These are phyloP conservation scores for Cantharis lateralis DNA, from an alignment of 2,888 invertebrate species.

Conservation along the genomic window DNA sequence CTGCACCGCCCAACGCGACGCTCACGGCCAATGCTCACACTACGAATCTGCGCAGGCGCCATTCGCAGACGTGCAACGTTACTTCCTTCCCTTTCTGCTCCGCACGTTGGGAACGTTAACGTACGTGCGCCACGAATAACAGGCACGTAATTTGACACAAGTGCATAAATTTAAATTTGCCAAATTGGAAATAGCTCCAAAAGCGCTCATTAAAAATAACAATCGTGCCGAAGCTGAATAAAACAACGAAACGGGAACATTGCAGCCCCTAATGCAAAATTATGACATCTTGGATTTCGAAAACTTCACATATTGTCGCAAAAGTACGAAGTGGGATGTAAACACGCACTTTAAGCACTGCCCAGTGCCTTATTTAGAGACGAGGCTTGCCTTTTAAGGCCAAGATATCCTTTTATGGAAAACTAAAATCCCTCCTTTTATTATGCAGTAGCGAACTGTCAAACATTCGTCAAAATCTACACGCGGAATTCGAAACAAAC, in stretches of 20 bases:
- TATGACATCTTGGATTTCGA: conserved; percentile 19
- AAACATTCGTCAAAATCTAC: conserved; percentile 41
- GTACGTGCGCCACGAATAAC: not conserved
- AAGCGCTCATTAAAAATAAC: conserved; percentile 33
- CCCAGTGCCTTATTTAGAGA: conserved; percentile 83
- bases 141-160: conserved; percentile 47
- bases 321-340: conserved; percentile 53
- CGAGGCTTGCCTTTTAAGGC: conserved; percentile 81
- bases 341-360: conserved; percentile 62
- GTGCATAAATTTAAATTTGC: conserved; percentile 42
- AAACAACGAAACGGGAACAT: not conserved
- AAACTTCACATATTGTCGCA: conserved; percentile 34
- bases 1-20: conserved; percentile 56
- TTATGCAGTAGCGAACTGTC: conserved; percentile 37
- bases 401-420: conserved; percentile 79
- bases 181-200: conserved; percentile 45
- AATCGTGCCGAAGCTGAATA: not conserved
- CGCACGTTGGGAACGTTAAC: conserved; percentile 10
- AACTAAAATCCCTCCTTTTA: conserved; percentile 76
- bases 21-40: conserved; percentile 50
- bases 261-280: not conserved
- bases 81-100: conserved; percentile 36
- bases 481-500: conserved; percentile 39
- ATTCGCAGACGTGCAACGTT: conserved; percentile 42
- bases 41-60: conserved; percentile 48